phyloP scores from a whole-genome alignment of 2,888 invertebrate species.

The Leptogaster cylindrica region DNA sequence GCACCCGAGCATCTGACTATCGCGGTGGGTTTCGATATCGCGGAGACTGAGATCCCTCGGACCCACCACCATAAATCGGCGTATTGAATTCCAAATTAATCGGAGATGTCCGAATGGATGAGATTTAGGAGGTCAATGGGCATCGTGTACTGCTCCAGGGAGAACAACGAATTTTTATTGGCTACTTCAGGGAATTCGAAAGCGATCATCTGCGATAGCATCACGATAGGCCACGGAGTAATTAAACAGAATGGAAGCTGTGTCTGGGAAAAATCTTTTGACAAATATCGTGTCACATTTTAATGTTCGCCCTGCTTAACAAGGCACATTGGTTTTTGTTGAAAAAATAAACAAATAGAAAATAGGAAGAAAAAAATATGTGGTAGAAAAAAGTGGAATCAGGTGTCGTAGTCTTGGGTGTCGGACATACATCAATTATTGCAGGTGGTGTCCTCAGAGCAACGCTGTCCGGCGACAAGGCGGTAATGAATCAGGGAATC shows the following conservation, averaged over 20 bases:
- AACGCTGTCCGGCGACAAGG: neutral
- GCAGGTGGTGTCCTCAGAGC: slow-evolving; percentile 15
- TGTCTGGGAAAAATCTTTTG: slow-evolving; percentile 33
- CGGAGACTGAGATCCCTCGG: neutral
- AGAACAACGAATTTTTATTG: slow-evolving; percentile 41
- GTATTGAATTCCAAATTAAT: slow-evolving; percentile 48
- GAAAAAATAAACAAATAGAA: neutral
- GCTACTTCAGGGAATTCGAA: slow-evolving; percentile 46
- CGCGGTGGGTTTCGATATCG: slow-evolving; percentile 25
- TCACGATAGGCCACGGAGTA: neutral
- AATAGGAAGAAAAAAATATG: neutral
- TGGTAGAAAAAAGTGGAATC: slow-evolving; percentile 12
- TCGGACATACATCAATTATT: slow-evolving; percentile 28
- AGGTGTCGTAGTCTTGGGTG: neutral
- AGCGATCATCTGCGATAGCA: slow-evolving; percentile 41
- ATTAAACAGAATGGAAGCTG: slow-evolving; percentile 29
- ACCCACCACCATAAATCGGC: slow-evolving; percentile 41
- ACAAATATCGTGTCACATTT: slow-evolving; percentile 46
- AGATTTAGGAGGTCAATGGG: slow-evolving; percentile 46
- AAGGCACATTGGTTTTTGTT: neutral
- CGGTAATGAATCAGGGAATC: slow-evolving; percentile 31
- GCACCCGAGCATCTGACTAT: neutral
- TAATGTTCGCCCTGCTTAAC: slow-evolving; percentile 42
- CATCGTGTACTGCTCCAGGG: neutral
- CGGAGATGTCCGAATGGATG: slow-evolving; percentile 42